phyloP scores from a whole-genome alignment of 64 coral and sea anemone species.

The Montipora foliosa region DNA sequence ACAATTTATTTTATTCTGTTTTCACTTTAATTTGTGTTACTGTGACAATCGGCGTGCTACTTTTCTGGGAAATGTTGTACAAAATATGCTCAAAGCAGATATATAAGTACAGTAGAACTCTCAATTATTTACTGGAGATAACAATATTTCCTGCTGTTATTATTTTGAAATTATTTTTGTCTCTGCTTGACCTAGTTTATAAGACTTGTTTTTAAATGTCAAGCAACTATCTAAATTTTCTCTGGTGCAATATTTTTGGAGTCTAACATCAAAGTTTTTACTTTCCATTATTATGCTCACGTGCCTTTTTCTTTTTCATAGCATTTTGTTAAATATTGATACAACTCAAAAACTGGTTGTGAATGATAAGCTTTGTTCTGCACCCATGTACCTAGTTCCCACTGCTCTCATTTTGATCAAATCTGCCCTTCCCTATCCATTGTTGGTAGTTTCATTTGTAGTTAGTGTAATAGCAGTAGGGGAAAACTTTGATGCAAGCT shows the following conservation, averaged over 20 bases:
- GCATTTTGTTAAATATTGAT: too few relatives aligned
- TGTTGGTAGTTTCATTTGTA: too few relatives aligned
- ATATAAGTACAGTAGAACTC: background rate
- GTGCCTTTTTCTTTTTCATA: too few relatives aligned
- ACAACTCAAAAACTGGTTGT: too few relatives aligned
- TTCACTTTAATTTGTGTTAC: background rate
- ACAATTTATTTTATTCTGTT: background rate
- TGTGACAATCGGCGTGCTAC: background rate
- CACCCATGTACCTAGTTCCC: too few relatives aligned
- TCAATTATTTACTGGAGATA: background rate
- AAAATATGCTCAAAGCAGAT: background rate
- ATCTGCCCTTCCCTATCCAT: too few relatives aligned
- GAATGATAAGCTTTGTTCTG: too few relatives aligned
- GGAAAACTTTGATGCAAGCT: background rate
- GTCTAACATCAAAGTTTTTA: too few relatives aligned
- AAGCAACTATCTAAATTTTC: background rate
- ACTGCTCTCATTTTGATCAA: too few relatives aligned
- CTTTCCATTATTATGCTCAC: too few relatives aligned
- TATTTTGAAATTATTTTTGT: slow-evolving; percentile 1
- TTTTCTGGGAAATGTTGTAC: background rate
- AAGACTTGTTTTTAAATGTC: background rate
- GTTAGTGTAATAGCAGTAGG: too few relatives aligned
- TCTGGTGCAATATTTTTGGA: too few relatives aligned
- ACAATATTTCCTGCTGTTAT: slow-evolving; percentile 4
- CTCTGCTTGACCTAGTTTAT: slow-evolving; percentile 4